A percentile compares a stretch with the other conserved stretches of the same genome.
Conservation (phyloP, 2,113 vertebrate genomes). For the Numida meleagris region DNA sequence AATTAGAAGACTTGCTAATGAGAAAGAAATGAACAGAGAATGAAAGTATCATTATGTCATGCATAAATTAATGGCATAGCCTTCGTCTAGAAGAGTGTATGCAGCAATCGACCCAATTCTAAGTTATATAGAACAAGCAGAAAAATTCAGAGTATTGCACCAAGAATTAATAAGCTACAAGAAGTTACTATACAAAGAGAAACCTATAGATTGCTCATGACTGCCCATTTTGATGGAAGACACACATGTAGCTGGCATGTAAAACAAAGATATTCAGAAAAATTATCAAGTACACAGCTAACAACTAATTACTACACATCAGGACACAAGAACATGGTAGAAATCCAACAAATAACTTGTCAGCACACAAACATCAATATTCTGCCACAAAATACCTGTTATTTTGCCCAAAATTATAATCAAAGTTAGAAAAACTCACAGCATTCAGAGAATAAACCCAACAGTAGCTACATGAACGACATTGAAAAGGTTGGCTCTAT, state of each 20-base stretch:
- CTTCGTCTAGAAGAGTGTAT: background rate
- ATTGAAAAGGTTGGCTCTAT: background rate
- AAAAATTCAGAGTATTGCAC: background rate
- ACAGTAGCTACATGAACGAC: fast-evolving
- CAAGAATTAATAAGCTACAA: background rate
- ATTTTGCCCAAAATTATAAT: background rate
- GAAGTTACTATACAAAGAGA: background rate
- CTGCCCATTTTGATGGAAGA: background rate
- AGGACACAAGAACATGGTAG: background rate
- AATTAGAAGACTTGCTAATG: background rate
- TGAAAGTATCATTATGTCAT: background rate
- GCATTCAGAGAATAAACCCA: background rate
- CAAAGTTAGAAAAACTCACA: background rate
- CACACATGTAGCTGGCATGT: fast-evolving
- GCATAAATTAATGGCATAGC: background rate
- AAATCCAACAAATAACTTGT: background rate
- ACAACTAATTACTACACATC: background rate
- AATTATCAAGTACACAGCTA: background rate
- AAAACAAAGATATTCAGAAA: background rate
- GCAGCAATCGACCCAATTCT: background rate
- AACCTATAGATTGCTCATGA: background rate
- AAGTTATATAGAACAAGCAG: background rate
- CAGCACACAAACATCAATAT: fast-evolving
- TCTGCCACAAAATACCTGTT: background rate
- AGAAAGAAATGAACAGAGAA: background rate